These are phyloP conservation scores for Cataglyphis altisquamis DNA, from an alignment of 2,888 invertebrate genomes.

Conservation along the genomic window DNA sequence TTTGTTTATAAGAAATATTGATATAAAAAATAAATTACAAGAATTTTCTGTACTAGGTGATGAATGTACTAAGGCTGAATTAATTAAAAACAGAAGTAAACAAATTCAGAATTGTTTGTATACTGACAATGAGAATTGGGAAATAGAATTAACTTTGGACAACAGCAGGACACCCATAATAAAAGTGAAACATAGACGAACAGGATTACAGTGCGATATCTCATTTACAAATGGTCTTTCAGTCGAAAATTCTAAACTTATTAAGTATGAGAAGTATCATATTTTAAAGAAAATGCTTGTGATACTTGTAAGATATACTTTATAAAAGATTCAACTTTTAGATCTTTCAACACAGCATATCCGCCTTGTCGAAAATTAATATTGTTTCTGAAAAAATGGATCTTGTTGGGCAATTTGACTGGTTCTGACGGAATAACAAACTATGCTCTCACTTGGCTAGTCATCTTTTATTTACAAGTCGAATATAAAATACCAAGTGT, in stretches of 20 bases:
- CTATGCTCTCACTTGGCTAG: slow-evolving; percentile 88
- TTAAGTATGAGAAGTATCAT: slow-evolving; percentile 80
- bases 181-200: slow-evolving; percentile 86
- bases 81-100: not conserved
- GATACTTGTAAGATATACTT: not conserved
- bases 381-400: slow-evolving; percentile 88
- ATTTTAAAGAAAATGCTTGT: not conserved
- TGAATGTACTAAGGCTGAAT: not conserved
- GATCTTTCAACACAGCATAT: slow-evolving; percentile 84
- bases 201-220: slow-evolving; percentile 88
- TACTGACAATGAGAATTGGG: slow-evolving; percentile 67
- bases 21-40: slow-evolving; percentile 3
- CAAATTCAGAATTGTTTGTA: slow-evolving; percentile 62
- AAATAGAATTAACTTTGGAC: slow-evolving; percentile 84
- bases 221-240: slow-evolving; percentile 89
- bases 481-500: slow-evolving; percentile 85
- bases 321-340: slow-evolving; percentile 66
- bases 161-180: slow-evolving; percentile 89
- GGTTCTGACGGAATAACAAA: slow-evolving; percentile 83
- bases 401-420: slow-evolving; percentile 83
- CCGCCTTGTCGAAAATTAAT: slow-evolving; percentile 87
- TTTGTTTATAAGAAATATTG: not conserved
- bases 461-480: slow-evolving; percentile 88
- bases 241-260: slow-evolving; percentile 88
- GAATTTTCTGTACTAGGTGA: slow-evolving; percentile 10